Evolutionary conservation across 2,888 invertebrate genomes (phyloP), one percentile per base, ranked within the genome.

Genomic region (Andrena bucephala): DNA sequence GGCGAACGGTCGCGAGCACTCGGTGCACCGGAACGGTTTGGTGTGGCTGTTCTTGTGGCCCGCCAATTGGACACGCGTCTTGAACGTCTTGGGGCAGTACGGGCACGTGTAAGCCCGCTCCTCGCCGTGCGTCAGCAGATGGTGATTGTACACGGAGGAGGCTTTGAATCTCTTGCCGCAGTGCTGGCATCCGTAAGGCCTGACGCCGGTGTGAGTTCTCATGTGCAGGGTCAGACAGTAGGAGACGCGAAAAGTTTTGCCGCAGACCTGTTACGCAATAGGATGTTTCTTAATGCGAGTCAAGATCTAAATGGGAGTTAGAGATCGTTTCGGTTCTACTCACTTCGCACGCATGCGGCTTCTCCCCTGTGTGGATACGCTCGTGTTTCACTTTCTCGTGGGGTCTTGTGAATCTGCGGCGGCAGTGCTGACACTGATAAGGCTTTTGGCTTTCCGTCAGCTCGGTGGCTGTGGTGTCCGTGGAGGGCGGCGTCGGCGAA

Each of bases 331-430:
- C 50, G 8, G 20, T 20, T 50, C n/a, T 52, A 68, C 65, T 67
- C 86, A 93, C 94, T 92, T 97, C 96, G 89, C 97, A 97, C 73
- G 96, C 95, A 90, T 97, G 96, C 0, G 97, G 97, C 89, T 97
- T 97, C 90, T 97, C 97, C 91, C 97, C 97, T 0, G 97, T 97
- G 88, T 97, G 97, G 90, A 97, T 96, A n/a, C 97, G 95, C 93
- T 97, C 97, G 89, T 97, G 97, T 93, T 97, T 97, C 0, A 97
- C 97, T 93, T 97, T 97, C 89, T 97, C 97, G 89, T 97, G 97
- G 0, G 97, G 97, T 59, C 97, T 94, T 2, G 96, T 95, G 89
- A 97, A 97, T 81, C 96, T 95, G 73, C 97, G 95, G 0, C 95
- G 96, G 89, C 97, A 97, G 91, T 96, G 97, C 77, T 96, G 95